phyloP scores from a whole-genome alignment of 2,797 vertebrate species.

The Eulemur rubriventer region DNA sequence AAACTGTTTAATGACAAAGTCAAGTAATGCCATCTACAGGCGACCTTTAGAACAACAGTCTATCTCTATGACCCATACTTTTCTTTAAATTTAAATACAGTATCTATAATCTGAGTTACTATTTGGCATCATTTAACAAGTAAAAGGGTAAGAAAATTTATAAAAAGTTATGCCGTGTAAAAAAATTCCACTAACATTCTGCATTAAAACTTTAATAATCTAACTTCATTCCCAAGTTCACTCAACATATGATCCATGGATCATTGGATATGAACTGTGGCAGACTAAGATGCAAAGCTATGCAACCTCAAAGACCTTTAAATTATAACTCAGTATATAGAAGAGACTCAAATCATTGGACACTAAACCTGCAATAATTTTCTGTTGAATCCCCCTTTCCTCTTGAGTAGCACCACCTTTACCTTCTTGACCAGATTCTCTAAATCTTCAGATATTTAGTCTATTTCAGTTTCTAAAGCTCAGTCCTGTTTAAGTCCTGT shows the following conservation, averaged over 20 bases:
- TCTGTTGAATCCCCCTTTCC: neutral
- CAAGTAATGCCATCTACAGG: slow-evolving; percentile 72
- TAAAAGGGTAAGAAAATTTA: neutral
- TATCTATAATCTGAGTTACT: neutral
- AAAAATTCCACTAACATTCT: neutral
- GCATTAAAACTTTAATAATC: slow-evolving; percentile 1
- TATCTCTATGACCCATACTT: neutral
- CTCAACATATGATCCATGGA: neutral
- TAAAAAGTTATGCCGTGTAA: neutral
- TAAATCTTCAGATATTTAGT: neutral
- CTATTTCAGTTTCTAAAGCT: neutral
- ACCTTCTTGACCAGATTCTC: neutral
- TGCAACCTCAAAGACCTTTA: neutral
- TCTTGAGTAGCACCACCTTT: neutral
- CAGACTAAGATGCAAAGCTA: neutral
- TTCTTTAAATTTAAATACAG: neutral
- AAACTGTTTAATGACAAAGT: slow-evolving; percentile 47
- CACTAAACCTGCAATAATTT: neutral
- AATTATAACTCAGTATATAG: neutral
- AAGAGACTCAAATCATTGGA: neutral
- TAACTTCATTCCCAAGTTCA: neutral
- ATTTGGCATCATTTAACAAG: neutral
- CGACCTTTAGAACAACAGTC: slow-evolving; percentile 37
- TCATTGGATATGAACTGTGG: neutral
- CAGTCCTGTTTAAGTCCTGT: slow-evolving; percentile 15